Evolutionary conservation across 2,113 vertebrate genomes (phyloP).

Genomic region (Bubo blakistoni): DNA sequence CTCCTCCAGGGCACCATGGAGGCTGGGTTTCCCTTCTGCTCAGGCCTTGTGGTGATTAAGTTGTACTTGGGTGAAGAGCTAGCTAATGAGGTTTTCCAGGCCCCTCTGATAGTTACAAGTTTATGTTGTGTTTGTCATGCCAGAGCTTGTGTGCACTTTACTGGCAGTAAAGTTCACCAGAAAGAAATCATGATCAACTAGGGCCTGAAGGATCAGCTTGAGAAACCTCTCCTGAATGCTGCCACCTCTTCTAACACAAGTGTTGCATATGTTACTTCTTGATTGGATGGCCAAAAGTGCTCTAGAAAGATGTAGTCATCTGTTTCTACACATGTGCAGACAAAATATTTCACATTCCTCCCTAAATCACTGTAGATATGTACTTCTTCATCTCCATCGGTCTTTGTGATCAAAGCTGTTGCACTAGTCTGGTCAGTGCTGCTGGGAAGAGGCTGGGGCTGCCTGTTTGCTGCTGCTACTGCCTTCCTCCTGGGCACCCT

Average conservation of each 20-base stretch:
- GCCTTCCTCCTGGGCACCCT: not conserved
- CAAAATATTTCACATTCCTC: not conserved
- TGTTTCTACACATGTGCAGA: not conserved
- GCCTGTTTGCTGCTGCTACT: not conserved
- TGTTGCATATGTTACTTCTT: not conserved
- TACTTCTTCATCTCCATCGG: not conserved
- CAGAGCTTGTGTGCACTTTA: not conserved
- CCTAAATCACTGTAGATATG: not conserved
- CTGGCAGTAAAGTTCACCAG: not conserved
- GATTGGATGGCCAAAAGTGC: not conserved
- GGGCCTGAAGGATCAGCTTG: not conserved
- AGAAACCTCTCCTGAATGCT: not conserved
- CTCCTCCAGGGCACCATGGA: not conserved
- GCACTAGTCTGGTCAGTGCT: not conserved
- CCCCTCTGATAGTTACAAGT: not conserved
- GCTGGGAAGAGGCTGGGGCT: not conserved
- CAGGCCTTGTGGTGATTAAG: not conserved
- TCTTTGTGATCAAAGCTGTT: not conserved
- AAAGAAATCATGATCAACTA: not conserved
- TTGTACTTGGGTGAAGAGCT: not conserved
- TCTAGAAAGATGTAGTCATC: not conserved
- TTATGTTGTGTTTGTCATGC: not conserved
- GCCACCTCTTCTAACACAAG: not conserved
- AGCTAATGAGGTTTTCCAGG: not conserved
- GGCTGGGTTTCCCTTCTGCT: not conserved